A percentile compares a stretch with the other conserved stretches of the same genome.
Conservation (phyloP, 2,113 vertebrate species). For the Muscicapa adusta region DNA sequence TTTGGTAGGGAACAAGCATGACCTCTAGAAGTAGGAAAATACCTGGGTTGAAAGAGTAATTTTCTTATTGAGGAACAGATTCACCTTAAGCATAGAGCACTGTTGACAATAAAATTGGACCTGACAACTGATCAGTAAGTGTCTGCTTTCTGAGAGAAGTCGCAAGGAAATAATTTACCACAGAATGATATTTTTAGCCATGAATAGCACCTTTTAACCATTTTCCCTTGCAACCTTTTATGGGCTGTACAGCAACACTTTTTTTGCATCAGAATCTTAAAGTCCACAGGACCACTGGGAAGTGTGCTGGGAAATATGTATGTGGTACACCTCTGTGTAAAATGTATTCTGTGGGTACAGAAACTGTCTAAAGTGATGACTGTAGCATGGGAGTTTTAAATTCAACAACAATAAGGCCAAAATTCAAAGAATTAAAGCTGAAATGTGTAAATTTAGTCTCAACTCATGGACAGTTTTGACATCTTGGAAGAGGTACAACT, state of each 20-base stretch:
- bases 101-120: neutral
- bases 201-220: neutral
- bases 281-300: neutral
- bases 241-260: neutral
- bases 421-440: neutral
- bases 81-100: neutral
- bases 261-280: neutral
- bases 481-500: neutral
- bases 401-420: neutral
- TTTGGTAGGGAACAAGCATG: neutral
- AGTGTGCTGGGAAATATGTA: neutral
- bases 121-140: neutral
- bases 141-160: neutral
- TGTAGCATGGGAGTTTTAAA: neutral
- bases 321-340: neutral
- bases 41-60: neutral
- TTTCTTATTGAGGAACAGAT: neutral
- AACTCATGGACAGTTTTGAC: neutral
- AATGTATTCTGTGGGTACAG: neutral
- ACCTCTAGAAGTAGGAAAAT: neutral
- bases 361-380: neutral
- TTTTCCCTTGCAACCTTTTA: neutral
- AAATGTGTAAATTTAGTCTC: neutral
- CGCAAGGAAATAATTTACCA: neutral
- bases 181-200: neutral